These are phyloP conservation scores for Pterocles burchelli DNA, from an alignment of 2,113 vertebrate species.

Conservation along the genomic window DNA sequence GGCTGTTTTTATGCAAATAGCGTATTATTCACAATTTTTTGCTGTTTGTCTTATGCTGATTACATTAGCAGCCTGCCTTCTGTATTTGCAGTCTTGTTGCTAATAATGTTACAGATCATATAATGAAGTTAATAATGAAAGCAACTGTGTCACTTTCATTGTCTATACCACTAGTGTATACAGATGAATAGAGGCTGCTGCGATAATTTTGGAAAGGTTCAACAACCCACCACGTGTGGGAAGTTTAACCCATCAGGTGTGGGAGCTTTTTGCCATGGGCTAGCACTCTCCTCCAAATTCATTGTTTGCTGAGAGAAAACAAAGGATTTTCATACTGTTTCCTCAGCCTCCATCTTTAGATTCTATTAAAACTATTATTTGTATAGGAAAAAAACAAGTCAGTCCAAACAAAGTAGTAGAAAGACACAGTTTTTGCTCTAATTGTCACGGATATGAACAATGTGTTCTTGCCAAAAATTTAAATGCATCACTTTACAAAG, in stretches of 20 bases:
- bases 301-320: background rate
- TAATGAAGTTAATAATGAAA: slow-evolving; percentile 38
- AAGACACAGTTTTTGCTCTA: background rate
- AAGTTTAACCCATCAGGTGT: background rate
- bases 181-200: background rate
- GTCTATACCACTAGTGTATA: background rate
- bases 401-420: background rate
- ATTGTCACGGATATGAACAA: slow-evolving; percentile 5
- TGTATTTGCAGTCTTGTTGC: background rate
- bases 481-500: slow-evolving; percentile 30
- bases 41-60: slow-evolving; percentile 18
- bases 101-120: slow-evolving; percentile 42
- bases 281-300: background rate
- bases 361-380: background rate
- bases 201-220: background rate
- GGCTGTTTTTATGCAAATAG: background rate
- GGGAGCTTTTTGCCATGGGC: background rate
- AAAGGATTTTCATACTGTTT: background rate
- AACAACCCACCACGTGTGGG: background rate
- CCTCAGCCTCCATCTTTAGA: background rate
- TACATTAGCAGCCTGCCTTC: slow-evolving; percentile 21
- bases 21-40: background rate
- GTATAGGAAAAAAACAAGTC: background rate
- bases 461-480: slow-evolving; percentile 8
- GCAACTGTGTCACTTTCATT: background rate